Evolutionary conservation across 2,113 vertebrate species (phyloP).

Genomic region (Octodon degus): DNA sequence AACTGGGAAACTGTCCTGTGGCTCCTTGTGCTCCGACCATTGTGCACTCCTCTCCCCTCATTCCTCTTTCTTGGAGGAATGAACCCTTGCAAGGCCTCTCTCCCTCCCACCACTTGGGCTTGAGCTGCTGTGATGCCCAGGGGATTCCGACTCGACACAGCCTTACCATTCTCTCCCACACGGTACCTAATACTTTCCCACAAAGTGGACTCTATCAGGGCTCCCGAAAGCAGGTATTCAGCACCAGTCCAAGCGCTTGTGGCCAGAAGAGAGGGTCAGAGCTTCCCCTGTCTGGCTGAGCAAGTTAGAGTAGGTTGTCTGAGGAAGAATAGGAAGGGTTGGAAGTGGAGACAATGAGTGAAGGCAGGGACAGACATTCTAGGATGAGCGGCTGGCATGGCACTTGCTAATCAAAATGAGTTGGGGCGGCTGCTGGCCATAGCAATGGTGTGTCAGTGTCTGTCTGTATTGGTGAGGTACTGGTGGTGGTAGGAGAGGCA

Average conservation of each 20-base stretch:
- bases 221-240: not conserved
- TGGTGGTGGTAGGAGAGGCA: accelerated
- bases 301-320: not conserved
- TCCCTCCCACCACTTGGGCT: not conserved
- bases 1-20: accelerated
- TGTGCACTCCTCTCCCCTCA: not conserved
- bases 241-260: not conserved
- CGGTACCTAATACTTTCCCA: not conserved
- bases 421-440: accelerated
- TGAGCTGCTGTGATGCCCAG: not conserved
- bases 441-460: accelerated
- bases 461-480: not conserved
- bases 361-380: not conserved
- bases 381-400: not conserved
- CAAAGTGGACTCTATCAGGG: not conserved
- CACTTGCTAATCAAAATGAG: not conserved
- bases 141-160: not conserved
- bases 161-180: not conserved
- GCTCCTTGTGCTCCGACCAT: not conserved
- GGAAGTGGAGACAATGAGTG: not conserved
- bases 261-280: not conserved
- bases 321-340: not conserved
- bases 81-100: not conserved
- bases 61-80: not conserved
- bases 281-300: not conserved